Percentiles rank a stretch among this genome's conserved stretches.
These are phyloP conservation scores for Hozukius guyotensis DNA, from an alignment of 2,797 vertebrate species.

Conservation along the genomic window DNA sequence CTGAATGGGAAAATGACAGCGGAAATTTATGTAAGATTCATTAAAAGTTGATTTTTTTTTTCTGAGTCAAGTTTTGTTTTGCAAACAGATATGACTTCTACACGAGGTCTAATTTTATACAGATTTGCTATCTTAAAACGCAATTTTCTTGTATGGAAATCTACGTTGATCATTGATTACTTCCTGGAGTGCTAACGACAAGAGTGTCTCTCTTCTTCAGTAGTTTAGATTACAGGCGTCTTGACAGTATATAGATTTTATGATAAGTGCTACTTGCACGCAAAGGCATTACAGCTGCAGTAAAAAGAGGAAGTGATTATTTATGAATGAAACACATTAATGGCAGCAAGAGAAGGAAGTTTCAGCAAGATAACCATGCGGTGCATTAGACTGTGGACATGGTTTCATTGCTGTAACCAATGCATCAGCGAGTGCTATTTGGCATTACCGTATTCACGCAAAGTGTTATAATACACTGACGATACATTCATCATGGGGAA, in stretches of 20 bases:
- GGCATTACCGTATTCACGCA: background rate
- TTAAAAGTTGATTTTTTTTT: constrained; percentile 16
- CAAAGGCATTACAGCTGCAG: constrained; percentile 53
- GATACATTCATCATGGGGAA: constrained; percentile 32
- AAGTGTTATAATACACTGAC: constrained; percentile 30
- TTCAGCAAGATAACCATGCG: constrained; percentile 18
- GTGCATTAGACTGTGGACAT: constrained; percentile 44
- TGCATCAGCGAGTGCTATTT: constrained; percentile 30
- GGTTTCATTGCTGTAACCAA: constrained; percentile 22
- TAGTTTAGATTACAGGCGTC: constrained; percentile 31
- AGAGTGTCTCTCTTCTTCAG: constrained; percentile 9
- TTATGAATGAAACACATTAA: constrained; percentile 73
- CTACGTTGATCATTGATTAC: constrained; percentile 21
- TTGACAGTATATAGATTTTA: constrained; percentile 68
- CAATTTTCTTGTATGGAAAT: background rate
- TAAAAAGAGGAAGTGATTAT: constrained; percentile 74
- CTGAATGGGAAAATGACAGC: constrained; percentile 15
- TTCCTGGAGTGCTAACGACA: constrained; percentile 36
- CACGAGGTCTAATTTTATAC: background rate
- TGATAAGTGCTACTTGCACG: constrained; percentile 65
- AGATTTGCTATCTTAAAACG: background rate
- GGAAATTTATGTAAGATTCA: constrained; percentile 23
- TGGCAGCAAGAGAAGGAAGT: constrained; percentile 46
- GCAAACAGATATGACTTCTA: background rate
- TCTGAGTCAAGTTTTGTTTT: constrained; percentile 11